These are phyloP conservation scores for pig (Sus scrofa) DNA, from an alignment of 2,113 vertebrate species.

Conservation along the genomic window DNA sequence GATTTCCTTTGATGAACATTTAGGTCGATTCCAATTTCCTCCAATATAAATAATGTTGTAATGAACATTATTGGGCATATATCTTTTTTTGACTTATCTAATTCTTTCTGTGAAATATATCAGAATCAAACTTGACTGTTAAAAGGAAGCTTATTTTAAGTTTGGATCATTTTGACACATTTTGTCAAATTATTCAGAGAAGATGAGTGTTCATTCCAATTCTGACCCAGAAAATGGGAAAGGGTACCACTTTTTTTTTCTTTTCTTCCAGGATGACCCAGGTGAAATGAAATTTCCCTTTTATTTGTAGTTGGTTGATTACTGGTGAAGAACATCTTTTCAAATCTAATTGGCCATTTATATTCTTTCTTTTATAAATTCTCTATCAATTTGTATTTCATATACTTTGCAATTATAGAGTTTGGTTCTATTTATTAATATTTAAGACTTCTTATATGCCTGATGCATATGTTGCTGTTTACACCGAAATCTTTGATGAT, in stretches of 20 bases:
- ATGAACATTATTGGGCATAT: conserved; percentile 63
- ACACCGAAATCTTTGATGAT: neutral
- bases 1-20: conserved; percentile 77
- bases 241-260: neutral
- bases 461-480: neutral
- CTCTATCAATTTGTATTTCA: neutral
- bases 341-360: rapidly evolving
- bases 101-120: conserved; percentile 4
- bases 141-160: neutral
- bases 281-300: neutral
- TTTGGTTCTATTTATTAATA: rapidly evolving
- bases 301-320: neutral
- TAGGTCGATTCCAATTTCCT: conserved; percentile 82
- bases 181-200: neutral
- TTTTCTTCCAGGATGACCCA: neutral
- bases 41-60: conserved; percentile 81
- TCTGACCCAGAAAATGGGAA: neutral
- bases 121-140: neutral
- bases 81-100: conserved; percentile 65
- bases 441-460: rapidly evolving
- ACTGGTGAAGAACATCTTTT: neutral
- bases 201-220: neutral
- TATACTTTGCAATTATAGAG: too few species aligned
- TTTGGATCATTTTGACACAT: neutral
- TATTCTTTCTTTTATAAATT: neutral